Evolutionary conservation across 2,113 vertebrate genomes (phyloP).

Genomic region (Catharus fuscescens): DNA sequence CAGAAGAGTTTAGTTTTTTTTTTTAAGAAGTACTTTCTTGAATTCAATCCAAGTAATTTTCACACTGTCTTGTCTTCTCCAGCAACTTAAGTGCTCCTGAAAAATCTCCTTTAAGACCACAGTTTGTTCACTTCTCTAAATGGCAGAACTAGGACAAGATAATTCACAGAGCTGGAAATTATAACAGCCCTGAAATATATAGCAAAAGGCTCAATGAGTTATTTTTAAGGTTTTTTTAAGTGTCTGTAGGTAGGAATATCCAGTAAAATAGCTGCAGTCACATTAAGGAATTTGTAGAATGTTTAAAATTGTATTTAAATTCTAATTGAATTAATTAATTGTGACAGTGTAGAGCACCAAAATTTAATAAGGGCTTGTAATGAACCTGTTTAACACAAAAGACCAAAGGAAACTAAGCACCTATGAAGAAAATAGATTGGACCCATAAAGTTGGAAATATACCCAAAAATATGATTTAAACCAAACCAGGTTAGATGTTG

Average conservation of each 20-base stretch:
- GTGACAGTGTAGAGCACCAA: neutral
- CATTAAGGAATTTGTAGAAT: neutral
- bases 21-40: neutral
- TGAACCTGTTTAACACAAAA: fast-evolving
- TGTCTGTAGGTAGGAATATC: neutral
- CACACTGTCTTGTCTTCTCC: neutral
- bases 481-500: neutral
- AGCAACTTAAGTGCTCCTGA: neutral
- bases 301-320: neutral
- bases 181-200: neutral
- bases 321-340: neutral
- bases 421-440: fast-evolving
- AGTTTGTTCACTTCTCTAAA: neutral
- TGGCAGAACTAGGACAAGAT: neutral
- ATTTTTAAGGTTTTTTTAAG: neutral
- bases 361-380: neutral
- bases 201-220: neutral
- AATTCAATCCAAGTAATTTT: neutral
- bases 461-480: neutral
- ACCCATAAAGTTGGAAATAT: neutral
- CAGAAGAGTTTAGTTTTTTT: neutral
- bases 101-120: neutral
- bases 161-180: neutral
- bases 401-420: neutral
- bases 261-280: neutral